Evolutionary conservation across 2,888 invertebrate species (phyloP), one percentile per base, ranked within the genome.

Genomic region (Pyralis farinalis): DNA sequence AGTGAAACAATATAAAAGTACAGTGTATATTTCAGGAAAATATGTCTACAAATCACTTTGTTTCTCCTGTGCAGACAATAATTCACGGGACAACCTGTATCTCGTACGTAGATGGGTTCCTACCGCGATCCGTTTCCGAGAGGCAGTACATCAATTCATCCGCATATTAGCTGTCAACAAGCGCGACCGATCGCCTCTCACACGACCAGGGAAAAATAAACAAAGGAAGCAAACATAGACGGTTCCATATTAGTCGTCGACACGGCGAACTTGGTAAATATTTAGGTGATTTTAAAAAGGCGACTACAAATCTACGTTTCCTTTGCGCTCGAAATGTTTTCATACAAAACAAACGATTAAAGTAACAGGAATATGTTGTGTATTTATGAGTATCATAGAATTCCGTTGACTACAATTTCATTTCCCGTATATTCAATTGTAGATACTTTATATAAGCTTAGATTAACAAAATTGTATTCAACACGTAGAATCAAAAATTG

Each of bases 141-240:
- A 49, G 52, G 61, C 59, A 61, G 65, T 70, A 71, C 63, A 69
- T 75, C 72, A 73, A 69, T 53, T 63, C 58, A 63, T 54, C 63
- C 68, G 65, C 74, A 74, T 77, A 76, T 74, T 73, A 71, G 69
- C 75, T 76, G 76, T 79, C 79, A 75, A 61, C 75, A 55, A 51
- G 59, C 60, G 56, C 59, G 63, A 63, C 53, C 72, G 68, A 74
- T 76, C 63, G 65, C 59, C 58, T 53, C 49, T 53, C 49, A 53
- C 62, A 51, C 58, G 58, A 55, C 61, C 60, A 60, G 53, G 61
- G 58, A 59, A 70, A 75, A 72, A 72, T 63, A 74, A 74, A 75
- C 70, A 76, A 53, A 58, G 55, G 46, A 51, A 49, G 44, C 43
- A 21, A 37, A 38, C 56, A 65, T 68, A 69, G 67, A 69, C 58